Conservation (phyloP, 1,140 invertebrate genomes). For the Fopius arisanus region DNA sequence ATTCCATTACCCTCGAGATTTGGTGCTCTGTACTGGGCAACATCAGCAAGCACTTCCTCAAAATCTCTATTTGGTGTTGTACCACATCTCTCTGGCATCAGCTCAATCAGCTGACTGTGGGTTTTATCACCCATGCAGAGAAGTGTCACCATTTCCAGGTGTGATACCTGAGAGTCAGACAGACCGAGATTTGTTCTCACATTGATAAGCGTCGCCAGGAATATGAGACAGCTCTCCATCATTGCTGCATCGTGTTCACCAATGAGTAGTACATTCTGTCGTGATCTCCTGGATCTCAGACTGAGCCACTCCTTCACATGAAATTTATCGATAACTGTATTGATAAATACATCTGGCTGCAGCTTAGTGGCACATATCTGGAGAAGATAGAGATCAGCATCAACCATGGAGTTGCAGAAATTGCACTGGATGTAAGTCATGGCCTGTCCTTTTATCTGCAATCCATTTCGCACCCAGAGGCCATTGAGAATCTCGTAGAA, state of each 20-base stretch:
- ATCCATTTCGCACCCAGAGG: conserved; percentile 95
- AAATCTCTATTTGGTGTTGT: conserved; percentile 90
- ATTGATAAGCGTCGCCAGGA: conserved; percentile 88
- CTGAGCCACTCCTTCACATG: conserved; percentile 87
- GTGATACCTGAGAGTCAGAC: conserved; percentile 69
- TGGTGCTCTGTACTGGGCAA: conserved; percentile 81
- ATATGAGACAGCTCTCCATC: conserved; percentile 91
- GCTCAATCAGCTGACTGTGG: conserved; percentile 92
- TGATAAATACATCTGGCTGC: conserved; percentile 84
- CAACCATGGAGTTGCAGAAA: conserved; percentile 98
- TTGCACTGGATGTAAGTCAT: conserved; percentile 99
- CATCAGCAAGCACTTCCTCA: conserved; percentile 82
- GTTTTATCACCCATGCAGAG: conserved; percentile 94
- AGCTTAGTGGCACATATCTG: conserved; percentile 92
- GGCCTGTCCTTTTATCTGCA: conserved; percentile 97
- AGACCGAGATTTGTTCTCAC: conserved; percentile 85
- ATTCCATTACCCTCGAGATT: conserved; percentile 82
- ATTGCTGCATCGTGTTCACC: conserved; percentile 85
- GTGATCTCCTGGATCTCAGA: conserved; percentile 72
- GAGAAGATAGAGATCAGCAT: conserved; percentile 93
- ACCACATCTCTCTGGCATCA: conserved; percentile 94
- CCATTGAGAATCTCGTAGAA: conserved; percentile 94
- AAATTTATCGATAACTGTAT: conserved; percentile 90
- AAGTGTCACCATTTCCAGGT: conserved; percentile 91
- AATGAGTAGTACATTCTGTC: conserved; percentile 71